Evolutionary conservation across 2,888 invertebrate species (phyloP), one percentile per base, ranked within the genome.

Genomic region (Tetheella fluctuosa): DNA sequence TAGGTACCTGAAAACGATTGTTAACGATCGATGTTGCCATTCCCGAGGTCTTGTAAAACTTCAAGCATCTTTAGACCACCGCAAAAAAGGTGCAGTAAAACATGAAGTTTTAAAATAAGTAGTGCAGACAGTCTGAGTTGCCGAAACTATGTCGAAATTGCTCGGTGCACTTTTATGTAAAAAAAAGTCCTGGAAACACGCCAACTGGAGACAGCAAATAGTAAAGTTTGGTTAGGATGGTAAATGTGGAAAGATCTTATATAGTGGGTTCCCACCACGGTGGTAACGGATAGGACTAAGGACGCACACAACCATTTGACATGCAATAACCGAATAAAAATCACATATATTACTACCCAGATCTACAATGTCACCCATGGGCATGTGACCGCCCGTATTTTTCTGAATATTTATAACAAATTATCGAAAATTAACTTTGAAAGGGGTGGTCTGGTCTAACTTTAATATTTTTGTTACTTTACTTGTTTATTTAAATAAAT

Each of bases 71-170:
- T 48, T 10, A n/a, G 8, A 20, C 20, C 17, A 10, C 48, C 20
- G 48, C 17, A 48, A 48, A 48, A n/a, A 48, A 48, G 20, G 48
- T 63, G 8, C 25, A 59, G 37, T 23, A 42, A 42, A 17, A 25
- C 20, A 28, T 48, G 15, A 61, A 20, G 23, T 53, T 59, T 59
- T 52, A 65, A 71, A 74, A 76, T 73, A 76, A 60, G 69, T 59
- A 62, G 57, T 25, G 17, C 57, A 23, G 69, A 28, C 23, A 62
- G 60, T 63, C 48, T 58, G 68, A 79, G 67, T 78, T 74, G 71
- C 70, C 71, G 71, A 76, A 77, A 79, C 68, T 74, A 61, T 64
- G 69, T 56, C 70, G 66, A 59, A 42, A 60, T 62, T 52, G 70
- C 62, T 64, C 62, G 58, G 60, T 61, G 64, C 66, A 67, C 65